These are phyloP conservation scores for Drymonia ruficornis DNA, from an alignment of 2,888 invertebrate genomes.

Conservation along the genomic window DNA sequence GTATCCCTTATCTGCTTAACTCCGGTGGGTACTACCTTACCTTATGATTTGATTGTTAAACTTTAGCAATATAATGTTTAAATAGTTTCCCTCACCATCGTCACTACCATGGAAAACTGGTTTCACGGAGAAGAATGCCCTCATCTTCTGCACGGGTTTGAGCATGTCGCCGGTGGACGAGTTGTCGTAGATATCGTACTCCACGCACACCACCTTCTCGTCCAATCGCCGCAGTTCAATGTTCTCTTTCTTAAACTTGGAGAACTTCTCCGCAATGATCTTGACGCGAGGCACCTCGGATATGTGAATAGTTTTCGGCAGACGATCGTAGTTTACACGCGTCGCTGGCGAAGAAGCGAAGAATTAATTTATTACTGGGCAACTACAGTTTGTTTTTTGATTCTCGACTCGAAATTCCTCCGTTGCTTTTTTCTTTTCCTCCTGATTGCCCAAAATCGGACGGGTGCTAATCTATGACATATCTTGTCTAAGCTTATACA, in stretches of 20 bases:
- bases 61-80: neutral
- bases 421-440: neutral
- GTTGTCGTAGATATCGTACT: constrained; percentile 63
- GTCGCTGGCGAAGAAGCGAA: constrained; percentile 6
- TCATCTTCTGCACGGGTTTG: constrained; percentile 57
- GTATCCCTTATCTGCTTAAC: too few species aligned
- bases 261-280: constrained; percentile 67
- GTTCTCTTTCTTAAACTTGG: constrained; percentile 58
- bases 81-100: neutral
- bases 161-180: constrained; percentile 10
- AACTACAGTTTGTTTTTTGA: neutral
- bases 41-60: too few species aligned
- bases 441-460: neutral
- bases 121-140: constrained; percentile 68
- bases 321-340: constrained; percentile 4
- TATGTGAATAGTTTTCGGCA: constrained; percentile 52
- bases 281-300: constrained; percentile 63
- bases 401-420: neutral
- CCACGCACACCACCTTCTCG: constrained; percentile 72
- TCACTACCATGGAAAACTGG: constrained; percentile 27
- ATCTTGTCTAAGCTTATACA: neutral
- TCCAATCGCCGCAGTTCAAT: constrained; percentile 67
- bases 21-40: too few species aligned
- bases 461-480: too few species aligned
- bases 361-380: neutral